Conservation (phyloP, 2,797 vertebrate species). For the Sebastes hubbsi region DNA sequence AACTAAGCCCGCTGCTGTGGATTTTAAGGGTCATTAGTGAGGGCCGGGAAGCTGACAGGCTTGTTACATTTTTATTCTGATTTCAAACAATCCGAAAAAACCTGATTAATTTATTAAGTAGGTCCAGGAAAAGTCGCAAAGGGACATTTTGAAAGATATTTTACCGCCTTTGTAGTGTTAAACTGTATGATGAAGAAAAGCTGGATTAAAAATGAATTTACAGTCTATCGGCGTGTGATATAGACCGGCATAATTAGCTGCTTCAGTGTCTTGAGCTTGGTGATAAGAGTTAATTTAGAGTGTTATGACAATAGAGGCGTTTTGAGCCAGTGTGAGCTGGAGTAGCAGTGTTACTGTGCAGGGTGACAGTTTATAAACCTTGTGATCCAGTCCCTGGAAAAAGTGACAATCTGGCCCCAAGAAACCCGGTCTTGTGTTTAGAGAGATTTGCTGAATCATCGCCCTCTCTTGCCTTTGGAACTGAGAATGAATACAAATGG, state of each 20-base stretch:
- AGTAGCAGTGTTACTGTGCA: background rate
- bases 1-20: background rate
- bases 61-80: constrained; percentile 2
- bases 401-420: constrained; percentile 11
- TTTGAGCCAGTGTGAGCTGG: constrained; percentile 1
- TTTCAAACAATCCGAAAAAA: background rate
- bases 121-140: background rate
- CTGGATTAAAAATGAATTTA: background rate
- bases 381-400: constrained; percentile 31
- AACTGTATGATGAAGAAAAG: background rate
- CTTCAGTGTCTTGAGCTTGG: background rate
- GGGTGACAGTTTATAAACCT: constrained; percentile 40
- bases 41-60: background rate
- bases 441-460: constrained; percentile 77
- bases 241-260: constrained; percentile 5
- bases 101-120: background rate
- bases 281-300: constrained; percentile 17
- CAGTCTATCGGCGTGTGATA: background rate
- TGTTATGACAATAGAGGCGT: background rate
- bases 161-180: background rate
- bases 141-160: background rate
- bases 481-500: constrained; percentile 72
- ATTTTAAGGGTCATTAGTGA: constrained; percentile 1
- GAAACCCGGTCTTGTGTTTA: constrained; percentile 42
- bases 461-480: constrained; percentile 62